Evolutionary conservation across 1,140 invertebrate genomes (phyloP).

Genomic region (Subanguina moxae): DNA sequence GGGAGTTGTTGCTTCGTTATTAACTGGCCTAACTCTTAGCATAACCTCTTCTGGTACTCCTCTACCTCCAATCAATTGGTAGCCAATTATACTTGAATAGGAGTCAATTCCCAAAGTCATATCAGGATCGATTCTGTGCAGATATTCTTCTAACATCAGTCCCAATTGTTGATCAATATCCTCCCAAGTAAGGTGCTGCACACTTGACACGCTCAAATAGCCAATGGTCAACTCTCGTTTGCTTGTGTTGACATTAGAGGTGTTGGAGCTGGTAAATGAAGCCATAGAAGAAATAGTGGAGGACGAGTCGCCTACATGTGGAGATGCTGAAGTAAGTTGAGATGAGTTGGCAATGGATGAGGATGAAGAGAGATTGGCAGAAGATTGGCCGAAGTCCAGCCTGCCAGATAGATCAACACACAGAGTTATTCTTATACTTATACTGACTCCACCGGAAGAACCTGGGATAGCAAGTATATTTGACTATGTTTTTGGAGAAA

Average conservation of each 20-base stretch:
- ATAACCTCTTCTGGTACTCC: neutral
- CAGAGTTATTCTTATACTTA: slow-evolving; percentile 30
- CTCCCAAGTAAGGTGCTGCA: slow-evolving; percentile 69
- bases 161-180: slow-evolving; percentile 82
- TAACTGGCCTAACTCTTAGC: no score
- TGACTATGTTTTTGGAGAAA: no score
- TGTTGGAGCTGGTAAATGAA: slow-evolving; percentile 13
- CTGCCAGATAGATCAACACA: slow-evolving; percentile 34
- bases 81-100: slow-evolving; percentile 76
- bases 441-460: slow-evolving; percentile 19
- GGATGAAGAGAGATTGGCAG: neutral
- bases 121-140: slow-evolving; percentile 80
- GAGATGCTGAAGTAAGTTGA: neutral
- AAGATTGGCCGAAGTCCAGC: slow-evolving; percentile 33
- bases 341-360: neutral
- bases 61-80: slow-evolving; percentile 67
- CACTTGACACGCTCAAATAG: slow-evolving; percentile 59
- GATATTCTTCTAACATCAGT: slow-evolving; percentile 86
- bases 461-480: no score
- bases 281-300: slow-evolving; percentile 26
- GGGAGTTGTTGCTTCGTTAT: slow-evolving; percentile 12
- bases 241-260: neutral
- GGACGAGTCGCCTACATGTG: slow-evolving; percentile 16
- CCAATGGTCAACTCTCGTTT: slow-evolving; percentile 70
- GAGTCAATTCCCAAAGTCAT: slow-evolving; percentile 79